Evolutionary conservation across 2,888 invertebrate genomes (phyloP), one percentile per base, ranked within the genome.

Genomic region (Ennomos erosarius): DNA sequence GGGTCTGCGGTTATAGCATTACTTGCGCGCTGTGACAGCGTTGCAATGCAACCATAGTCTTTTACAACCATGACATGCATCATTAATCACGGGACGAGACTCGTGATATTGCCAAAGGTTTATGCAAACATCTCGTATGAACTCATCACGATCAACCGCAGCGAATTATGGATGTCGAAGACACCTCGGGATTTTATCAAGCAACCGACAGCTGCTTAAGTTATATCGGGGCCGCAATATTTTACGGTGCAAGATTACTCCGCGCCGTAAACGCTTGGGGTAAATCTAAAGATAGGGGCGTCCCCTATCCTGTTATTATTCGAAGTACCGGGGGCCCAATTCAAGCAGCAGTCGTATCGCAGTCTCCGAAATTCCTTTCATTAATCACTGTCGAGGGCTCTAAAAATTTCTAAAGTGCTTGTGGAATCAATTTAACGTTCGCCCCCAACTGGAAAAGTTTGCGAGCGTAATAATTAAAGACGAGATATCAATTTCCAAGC

Each of bases 321-420:
- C 78, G 44, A 58, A 62, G 52, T 58, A 54, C 49, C 53, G 46
- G 48, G 59, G 59, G 75, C 73, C 59, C 59, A 72, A 74, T 74
- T 75, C 74, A 26, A 26, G 26, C 26, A 26, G 75, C 67, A 76
- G 75, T 73, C 78, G 78, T 81, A 79, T 82, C 80, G 68, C 79
- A 78, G 81, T 79, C 84, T 85, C 78, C 81, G 67, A 87, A 89
- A 88, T 88, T 86, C 85, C 86, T 77, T 84, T 83, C 89, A 90
- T 92, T 91, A 90, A 92, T 92, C 91, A 89, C 84, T 90, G 91
- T 90, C 90, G 78, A 82, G 85, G 78, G 85, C 81, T 87, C 85
- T 87, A 87, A 90, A 89, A 89, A 86, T 87, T 82, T 86, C 82
- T 78, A 76, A 89, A 88, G 84, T 82, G 85, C 85, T 82, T 77